Evolutionary conservation across 2,113 vertebrate genomes (phyloP), one percentile per base, ranked within the genome.

Genomic region (Laterallus jamaicensis): DNA sequence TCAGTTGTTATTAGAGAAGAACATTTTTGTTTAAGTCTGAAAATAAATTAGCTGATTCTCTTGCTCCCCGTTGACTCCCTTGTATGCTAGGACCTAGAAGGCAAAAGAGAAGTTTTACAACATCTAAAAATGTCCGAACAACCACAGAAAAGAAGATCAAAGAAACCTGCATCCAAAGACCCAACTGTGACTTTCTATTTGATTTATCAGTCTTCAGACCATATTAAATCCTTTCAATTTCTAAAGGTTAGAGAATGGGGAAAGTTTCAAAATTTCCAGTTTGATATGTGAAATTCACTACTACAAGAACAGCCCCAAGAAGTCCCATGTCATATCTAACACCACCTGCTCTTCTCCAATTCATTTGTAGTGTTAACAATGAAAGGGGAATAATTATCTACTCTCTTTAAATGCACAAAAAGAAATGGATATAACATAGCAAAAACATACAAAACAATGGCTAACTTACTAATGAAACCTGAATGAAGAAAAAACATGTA

Each of bases 1-100:
- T 10, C 25, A 17, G 55, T 92, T 93, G 92, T 94, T 96, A 91
- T 94, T 95, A 71, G 44, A 90, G 15, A 11, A 90, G 77, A 94
- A 82, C 4, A 24, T 64, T 67, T 94, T 84, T 86, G 90, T 96
- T 96, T 88, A 95, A 95, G 12, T 82, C 68, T 47, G 44, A 68
- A 82, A 96, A 82, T 94, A 94, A 82, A 95, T 92, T 85, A 89
- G 7, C 75, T 32, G 58, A 66, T 96, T 79, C 76, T 69, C 10
- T 31, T 76, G 25, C 76, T 73, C 82, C 5, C 18, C 32, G 2
- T 63, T 79, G 62, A 59, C 37, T 90, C 9, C 2, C 12, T 80
- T 78, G 29, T 55, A 37, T 21, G 22, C 16, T 47, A 47, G 26
- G 42, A 64, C 14, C 2, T 35, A 69, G 16, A 81, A 10, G 8